These are phyloP conservation scores for Cyanoliseus patagonus DNA, from an alignment of 2,113 vertebrate genomes.

Conservation along the genomic window DNA sequence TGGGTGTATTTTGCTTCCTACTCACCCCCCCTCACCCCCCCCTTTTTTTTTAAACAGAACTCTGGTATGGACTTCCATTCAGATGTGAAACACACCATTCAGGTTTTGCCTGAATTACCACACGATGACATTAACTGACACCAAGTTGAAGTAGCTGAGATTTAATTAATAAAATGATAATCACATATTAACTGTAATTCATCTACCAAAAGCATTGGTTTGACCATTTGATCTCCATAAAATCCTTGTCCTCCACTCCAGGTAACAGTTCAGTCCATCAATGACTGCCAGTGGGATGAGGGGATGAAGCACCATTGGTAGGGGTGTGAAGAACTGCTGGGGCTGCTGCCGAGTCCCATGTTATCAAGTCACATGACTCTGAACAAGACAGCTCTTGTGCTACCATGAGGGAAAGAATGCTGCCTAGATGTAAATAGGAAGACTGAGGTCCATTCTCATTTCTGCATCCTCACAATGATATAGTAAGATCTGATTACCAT, in stretches of 20 bases:
- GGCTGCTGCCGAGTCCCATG: not conserved
- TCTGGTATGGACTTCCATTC: not conserved
- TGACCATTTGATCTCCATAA: not conserved
- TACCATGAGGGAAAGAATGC: not conserved
- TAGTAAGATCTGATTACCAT: not conserved
- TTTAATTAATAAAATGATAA: not conserved
- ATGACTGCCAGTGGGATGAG: not conserved
- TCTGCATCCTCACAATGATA: not conserved
- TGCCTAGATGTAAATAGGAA: not conserved
- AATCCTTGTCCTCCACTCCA: not conserved
- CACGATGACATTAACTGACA: not conserved
- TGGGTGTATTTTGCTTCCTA: not conserved
- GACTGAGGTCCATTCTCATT: not conserved
- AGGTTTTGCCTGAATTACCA: not conserved
- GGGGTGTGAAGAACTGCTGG: not conserved
- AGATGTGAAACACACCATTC: not conserved
- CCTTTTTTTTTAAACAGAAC: not conserved
- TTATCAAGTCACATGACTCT: not conserved
- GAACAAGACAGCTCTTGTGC: not conserved
- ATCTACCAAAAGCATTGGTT: not conserved
- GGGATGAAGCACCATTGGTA: not conserved
- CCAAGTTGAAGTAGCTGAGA: not conserved
- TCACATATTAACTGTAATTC: not conserved
- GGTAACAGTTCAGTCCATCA: not conserved
- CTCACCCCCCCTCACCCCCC: too few relatives aligned